Evolutionary conservation across 2,113 vertebrate genomes (phyloP), one percentile per base, ranked within the genome.

Genomic region (Echinops telfairi): DNA sequence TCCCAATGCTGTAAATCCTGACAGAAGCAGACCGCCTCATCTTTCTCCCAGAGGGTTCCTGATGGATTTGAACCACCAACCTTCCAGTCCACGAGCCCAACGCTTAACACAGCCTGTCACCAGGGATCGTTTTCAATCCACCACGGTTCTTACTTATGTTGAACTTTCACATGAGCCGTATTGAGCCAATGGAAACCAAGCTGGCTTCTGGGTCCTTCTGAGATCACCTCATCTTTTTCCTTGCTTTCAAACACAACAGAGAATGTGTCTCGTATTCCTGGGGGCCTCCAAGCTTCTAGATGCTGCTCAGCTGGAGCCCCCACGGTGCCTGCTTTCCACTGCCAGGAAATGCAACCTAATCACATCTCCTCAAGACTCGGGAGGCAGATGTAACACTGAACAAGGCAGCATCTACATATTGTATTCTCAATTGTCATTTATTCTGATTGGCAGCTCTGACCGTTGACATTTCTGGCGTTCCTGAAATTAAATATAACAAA

Each of bases 401-500:
- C 17, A 79, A 86, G 38, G 40, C 9, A 43, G 31, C 23, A 17
- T 83, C 85, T 25, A 20, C 29, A 33, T 73, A 93, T 91, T 58
- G 73, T 57, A 60, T 60, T 83, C 90, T 89, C 38, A 60, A 40
- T 83, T 90, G 47, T 16, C 57, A 29, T 89, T 64, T 92, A 70
- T 64, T 77, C 70, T 62, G 64, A 84, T 77, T 47, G 78, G 38
- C 47, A 53, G 47, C 20, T 88, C 43, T 40, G 73, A 60, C 19
- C 64, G 33, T 19, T 53, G 81, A 71, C 5, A 62, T 84, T 43
- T 25, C 81, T 86, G 47, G 0, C 31, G 91, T 60, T 95, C 78
- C 70, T 76, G 64, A 83, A 85, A 77, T 80, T 83, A 88, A 88
- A 70, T 68, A 88, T 62, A 94, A 79, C n/a, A 86, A 88, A 89